A percentile compares a stretch with the other conserved stretches of the same genome.
Evolutionary conservation across 2,113 vertebrate species (phyloP).

Genomic region (Lagopus leucura): DNA sequence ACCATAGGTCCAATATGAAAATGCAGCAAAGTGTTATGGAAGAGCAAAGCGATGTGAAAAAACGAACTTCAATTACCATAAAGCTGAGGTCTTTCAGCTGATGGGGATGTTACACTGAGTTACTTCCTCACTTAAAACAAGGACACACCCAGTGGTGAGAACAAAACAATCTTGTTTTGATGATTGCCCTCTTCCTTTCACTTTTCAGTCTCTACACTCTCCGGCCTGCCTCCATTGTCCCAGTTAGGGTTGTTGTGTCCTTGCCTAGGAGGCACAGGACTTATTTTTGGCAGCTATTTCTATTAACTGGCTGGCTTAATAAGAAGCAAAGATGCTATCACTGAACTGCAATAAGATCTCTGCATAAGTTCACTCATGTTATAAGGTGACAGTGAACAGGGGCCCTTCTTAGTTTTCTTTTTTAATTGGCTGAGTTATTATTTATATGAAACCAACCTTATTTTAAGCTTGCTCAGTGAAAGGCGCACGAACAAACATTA

Average conservation of each 20-base stretch:
- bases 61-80: not conserved
- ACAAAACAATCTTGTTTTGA: constrained; percentile 67
- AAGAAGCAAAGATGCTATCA: constrained; percentile 40
- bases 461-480: constrained; percentile 31
- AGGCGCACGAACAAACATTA: constrained; percentile 14
- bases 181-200: constrained; percentile 38
- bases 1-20: not conserved
- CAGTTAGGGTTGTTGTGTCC: constrained; percentile 3
- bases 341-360: constrained; percentile 6
- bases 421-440: constrained; percentile 41
- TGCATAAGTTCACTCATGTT: not conserved
- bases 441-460: constrained; percentile 5
- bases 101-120: constrained; percentile 21
- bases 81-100: constrained; percentile 62
- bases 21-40: not conserved
- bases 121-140: constrained; percentile 34
- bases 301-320: not conserved
- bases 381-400: not conserved
- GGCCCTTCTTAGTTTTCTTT: constrained; percentile 18
- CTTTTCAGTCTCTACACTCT: constrained; percentile 37
- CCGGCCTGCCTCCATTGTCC: not conserved
- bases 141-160: constrained; percentile 52
- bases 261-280: not conserved
- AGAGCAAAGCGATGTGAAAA: constrained; percentile 49
- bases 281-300: constrained; percentile 43